These are phyloP conservation scores for Periophthalmus modestus DNA, from an alignment of 2,113 vertebrate genomes.

Conservation along the genomic window DNA sequence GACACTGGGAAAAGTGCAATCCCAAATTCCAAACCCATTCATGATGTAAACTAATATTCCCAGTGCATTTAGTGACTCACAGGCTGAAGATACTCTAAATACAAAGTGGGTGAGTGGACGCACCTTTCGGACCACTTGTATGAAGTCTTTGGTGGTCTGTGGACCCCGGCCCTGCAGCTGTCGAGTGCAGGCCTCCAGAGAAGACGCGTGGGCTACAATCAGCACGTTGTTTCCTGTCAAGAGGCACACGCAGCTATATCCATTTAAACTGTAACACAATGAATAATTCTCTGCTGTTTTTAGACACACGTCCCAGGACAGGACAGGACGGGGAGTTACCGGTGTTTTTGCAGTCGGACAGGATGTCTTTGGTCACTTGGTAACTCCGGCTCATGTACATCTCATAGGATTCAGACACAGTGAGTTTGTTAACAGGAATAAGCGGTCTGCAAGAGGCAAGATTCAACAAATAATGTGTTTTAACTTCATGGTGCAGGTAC, in stretches of 20 bases:
- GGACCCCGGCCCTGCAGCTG: conserved; percentile 91
- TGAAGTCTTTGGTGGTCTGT: conserved; percentile 94
- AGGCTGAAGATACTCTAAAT: not conserved
- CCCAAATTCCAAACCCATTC: not conserved
- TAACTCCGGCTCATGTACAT: conserved; percentile 92
- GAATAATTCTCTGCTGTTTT: not conserved
- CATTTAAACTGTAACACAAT: conserved; percentile 1
- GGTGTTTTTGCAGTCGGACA: conserved; percentile 90
- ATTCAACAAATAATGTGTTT: not conserved
- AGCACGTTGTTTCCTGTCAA: conserved; percentile 88
- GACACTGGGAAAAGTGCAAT: not conserved
- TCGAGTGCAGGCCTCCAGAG: conserved; percentile 94
- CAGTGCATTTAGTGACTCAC: not conserved
- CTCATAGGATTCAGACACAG: conserved; percentile 90
- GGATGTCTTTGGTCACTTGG: conserved; percentile 95
- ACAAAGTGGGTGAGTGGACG: conserved; percentile 6
- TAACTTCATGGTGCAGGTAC: too few relatives aligned
- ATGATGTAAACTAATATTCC: too few relatives aligned
- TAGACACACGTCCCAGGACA: not conserved
- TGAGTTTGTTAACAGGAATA: conserved; percentile 88
- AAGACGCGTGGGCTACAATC: conserved; percentile 95
- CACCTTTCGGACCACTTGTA: conserved; percentile 96
- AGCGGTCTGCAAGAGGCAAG: conserved; percentile 83
- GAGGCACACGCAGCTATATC: conserved; percentile 18
- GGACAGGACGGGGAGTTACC: conserved; percentile 69